A percentile compares a stretch with the other conserved stretches of the same genome.
Evolutionary conservation across 2,888 invertebrate genomes (phyloP).

Genomic region (Nomada hirtipes): DNA sequence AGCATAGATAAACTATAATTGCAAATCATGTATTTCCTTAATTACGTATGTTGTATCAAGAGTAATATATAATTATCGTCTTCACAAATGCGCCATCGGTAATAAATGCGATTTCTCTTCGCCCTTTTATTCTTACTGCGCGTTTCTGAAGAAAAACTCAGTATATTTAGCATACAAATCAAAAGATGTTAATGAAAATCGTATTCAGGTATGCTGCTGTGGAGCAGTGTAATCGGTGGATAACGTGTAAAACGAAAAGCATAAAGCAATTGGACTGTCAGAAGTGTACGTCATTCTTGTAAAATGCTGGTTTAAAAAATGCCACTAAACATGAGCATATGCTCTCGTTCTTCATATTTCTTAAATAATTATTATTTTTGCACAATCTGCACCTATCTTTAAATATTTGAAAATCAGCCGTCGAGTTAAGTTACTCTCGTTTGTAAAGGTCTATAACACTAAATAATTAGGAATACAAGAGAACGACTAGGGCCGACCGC

Average conservation of each 20-base stretch:
- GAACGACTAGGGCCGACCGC: conserved; percentile 68
- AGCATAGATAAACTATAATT: conserved; percentile 1
- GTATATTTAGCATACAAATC: conserved; percentile 15
- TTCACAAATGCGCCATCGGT: conserved; percentile 32
- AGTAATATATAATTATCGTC: conserved; percentile 26
- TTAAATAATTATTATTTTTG: conserved; percentile 22
- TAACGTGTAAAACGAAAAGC: neutral
- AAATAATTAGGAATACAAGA: conserved; percentile 65
- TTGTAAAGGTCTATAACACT: conserved; percentile 35
- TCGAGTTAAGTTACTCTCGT: conserved; percentile 2
- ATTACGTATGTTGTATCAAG: conserved; percentile 56
- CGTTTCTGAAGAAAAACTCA: conserved; percentile 21
- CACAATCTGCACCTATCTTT: conserved; percentile 58
- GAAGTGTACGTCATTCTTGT: neutral
- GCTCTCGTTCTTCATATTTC: neutral
- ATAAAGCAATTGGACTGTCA: conserved; percentile 1
- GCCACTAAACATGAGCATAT: too few species aligned
- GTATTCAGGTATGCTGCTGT: conserved; percentile 47
- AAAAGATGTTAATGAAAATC: conserved; percentile 25
- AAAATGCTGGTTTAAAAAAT: conserved; percentile 25
- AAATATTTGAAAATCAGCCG: conserved; percentile 22
- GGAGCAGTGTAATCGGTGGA: conserved; percentile 1
- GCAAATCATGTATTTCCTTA: conserved; percentile 38
- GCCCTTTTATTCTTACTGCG: neutral
- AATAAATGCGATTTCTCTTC: conserved; percentile 38